These are phyloP conservation scores for Molorchus minor DNA, from an alignment of 2,888 invertebrate genomes.

Conservation along the genomic window DNA sequence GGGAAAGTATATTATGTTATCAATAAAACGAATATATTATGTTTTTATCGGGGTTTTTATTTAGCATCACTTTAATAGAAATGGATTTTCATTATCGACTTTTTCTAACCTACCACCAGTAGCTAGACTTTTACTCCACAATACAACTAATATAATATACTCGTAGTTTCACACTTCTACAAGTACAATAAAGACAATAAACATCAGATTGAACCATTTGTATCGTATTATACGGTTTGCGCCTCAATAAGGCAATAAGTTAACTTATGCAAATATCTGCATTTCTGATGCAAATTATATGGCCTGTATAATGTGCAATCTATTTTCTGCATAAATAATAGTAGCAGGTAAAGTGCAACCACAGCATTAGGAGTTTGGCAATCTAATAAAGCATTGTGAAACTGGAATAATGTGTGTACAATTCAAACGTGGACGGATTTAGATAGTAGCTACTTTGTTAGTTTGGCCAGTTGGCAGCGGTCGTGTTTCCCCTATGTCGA, in stretches of 20 bases:
- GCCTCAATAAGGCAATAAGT: conserved; percentile 17
- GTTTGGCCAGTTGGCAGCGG: too few species aligned
- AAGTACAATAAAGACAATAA: background rate
- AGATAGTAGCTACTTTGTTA: too few species aligned
- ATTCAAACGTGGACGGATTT: conserved; percentile 37
- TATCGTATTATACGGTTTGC: background rate
- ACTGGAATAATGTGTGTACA: conserved; percentile 33
- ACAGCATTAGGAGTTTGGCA: conserved; percentile 40
- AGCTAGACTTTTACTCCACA: too few species aligned
- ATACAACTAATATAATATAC: too few species aligned
- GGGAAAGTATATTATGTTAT: too few species aligned
- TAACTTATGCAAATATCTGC: conserved; percentile 16
- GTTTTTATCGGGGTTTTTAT: too few species aligned
- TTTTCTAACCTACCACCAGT: too few species aligned
- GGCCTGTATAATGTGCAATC: conserved; percentile 19
- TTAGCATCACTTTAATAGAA: too few species aligned
- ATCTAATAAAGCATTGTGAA: conserved; percentile 41
- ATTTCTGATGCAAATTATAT: conserved; percentile 24
- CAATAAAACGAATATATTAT: too few species aligned
- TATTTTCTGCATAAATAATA: conserved; percentile 37
- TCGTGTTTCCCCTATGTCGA: too few species aligned
- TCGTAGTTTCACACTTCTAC: too few species aligned
- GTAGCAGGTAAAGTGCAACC: conserved; percentile 28
- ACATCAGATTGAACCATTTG: background rate
- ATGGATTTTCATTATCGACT: too few species aligned